phyloP scores from a whole-genome alignment of 2,113 vertebrate species.

The Alethe castanea region DNA sequence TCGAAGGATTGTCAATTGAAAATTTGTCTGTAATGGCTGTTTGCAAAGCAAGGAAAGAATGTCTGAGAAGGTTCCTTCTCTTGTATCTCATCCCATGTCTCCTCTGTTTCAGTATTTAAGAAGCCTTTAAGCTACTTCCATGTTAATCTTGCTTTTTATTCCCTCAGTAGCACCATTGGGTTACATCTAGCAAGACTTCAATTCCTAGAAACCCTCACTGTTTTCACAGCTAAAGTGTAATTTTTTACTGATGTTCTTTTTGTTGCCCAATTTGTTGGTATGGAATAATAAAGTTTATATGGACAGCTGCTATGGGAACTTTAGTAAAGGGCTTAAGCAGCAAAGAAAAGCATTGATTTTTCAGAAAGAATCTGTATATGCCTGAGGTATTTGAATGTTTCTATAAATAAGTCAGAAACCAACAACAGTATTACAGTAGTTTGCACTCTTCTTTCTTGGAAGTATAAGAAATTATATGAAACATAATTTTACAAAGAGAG shows the following conservation, averaged over 20 bases:
- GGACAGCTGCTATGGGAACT: background rate
- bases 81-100: background rate
- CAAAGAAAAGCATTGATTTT: background rate
- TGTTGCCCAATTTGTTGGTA: background rate
- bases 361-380: background rate
- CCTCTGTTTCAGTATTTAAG: background rate
- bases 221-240: background rate
- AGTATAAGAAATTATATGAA: background rate
- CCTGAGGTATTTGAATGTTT: background rate
- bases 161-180: background rate
- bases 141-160: background rate
- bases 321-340: background rate
- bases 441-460: background rate
- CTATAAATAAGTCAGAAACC: background rate
- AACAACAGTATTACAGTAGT: background rate
- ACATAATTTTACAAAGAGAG: background rate
- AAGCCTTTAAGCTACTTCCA: background rate
- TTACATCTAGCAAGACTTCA: background rate
- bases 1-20: background rate
- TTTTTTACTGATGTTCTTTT: background rate
- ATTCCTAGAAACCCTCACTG: background rate
- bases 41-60: background rate
- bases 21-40: background rate
- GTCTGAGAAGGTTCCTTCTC: background rate
- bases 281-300: background rate